A percentile compares a stretch with the other conserved stretches of the same genome.
Conservation (phyloP, 2,113 vertebrate genomes). For the Amblyopsis rosae region DNA sequence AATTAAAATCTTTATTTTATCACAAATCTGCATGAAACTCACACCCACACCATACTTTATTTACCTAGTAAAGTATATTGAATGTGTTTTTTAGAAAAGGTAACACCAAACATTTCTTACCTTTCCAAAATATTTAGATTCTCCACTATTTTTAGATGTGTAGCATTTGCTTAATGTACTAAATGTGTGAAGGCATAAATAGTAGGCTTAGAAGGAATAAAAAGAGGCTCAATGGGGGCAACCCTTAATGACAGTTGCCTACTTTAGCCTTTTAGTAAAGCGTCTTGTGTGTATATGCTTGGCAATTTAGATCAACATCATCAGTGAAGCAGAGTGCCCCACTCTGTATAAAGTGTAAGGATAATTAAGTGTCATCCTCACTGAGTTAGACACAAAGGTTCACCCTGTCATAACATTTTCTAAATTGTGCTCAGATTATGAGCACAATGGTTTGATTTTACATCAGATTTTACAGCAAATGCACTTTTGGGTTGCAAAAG, state of each 20-base stretch:
- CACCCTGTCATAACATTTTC: too few species aligned
- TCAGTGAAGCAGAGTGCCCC: constrained; percentile 27
- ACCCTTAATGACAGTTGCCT: constrained; percentile 34
- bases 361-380: constrained; percentile 6
- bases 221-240: constrained; percentile 43
- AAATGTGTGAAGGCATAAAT: not conserved
- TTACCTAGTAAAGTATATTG: too few species aligned
- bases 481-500: too few species aligned
- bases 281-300: constrained; percentile 32
- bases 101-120: constrained; percentile 12
- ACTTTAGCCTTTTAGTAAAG: constrained; percentile 20
- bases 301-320: constrained; percentile 31
- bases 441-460: too few species aligned
- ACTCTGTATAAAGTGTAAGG: constrained; percentile 7
- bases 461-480: too few species aligned
- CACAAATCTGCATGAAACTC: not conserved
- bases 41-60: not conserved
- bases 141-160: constrained; percentile 5
- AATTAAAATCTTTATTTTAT: too few species aligned
- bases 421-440: too few species aligned
- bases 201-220: constrained; percentile 38
- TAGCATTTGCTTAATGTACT: not conserved
- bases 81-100: not conserved
- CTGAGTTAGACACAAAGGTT: not conserved
- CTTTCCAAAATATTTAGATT: constrained; percentile 27